Evolutionary conservation across 2,888 invertebrate genomes (phyloP), one percentile per base, ranked within the genome.

Genomic region (Xanthorhoe designata): DNA sequence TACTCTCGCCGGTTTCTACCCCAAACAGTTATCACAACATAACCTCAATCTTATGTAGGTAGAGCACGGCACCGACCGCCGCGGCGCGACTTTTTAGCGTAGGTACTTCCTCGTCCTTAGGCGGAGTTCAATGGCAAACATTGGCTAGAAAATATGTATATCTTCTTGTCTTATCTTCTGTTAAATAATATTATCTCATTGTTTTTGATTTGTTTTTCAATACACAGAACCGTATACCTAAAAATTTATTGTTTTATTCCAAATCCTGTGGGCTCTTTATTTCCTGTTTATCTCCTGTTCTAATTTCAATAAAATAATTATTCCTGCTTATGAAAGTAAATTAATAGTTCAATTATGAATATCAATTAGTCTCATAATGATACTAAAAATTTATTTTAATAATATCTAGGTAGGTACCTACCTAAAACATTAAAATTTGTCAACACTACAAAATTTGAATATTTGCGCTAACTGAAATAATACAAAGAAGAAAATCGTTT

Each of bases 11-110:
- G 90, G 89, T 87, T 87, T 89, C 84, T 87, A 80, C 81, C 80
- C 81, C 83, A 84, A 90, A 89, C 86, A 86, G 87, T 86, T 88
- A 91, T 91, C 90, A 93, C 89, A 93, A 93, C 92, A 93, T 93
- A 93, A 92, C 93, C 93, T 92, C 90, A 90, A 90, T 84, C 79
- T 84, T 75, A 80, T 82, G 83, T 88, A 88, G 81, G 86, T 87
- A 88, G 83, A 83, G 83, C 85, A 85, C 84, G 83, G 81, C 81
- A 86, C 85, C 88, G 88, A 86, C 84, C 86, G 88, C 84, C 38
- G 18, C 32, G 56, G 10, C 81, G 85, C 87, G 83, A 81, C 84
- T 81, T 81, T 80, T 79, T 83, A 76, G 67, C 70, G 61, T n/a
- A n/a, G n/a, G n/a, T n/a, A 71, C 65, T 72, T 78, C 77, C 78